Conservation (phyloP, 1,140 invertebrate species). For the Lutraria rhynchaena region DNA sequence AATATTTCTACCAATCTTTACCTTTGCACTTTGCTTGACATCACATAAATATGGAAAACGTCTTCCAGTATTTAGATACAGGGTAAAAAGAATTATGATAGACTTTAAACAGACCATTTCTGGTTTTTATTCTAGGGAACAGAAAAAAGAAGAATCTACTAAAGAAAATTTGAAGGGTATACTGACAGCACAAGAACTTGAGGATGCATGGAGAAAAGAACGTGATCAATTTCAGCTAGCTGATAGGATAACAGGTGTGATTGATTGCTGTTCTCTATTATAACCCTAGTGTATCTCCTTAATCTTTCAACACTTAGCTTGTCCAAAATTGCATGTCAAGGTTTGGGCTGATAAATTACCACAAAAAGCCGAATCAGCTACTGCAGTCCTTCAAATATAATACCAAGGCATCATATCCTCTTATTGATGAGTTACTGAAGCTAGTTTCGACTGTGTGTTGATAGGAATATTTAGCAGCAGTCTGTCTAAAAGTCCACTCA, state of each 20-base stretch:
- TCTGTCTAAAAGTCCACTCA: no score
- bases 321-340: no score
- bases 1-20: not conserved
- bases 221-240: constrained; percentile 60
- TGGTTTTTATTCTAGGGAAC: not conserved
- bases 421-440: no score
- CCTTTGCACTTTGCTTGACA: not conserved
- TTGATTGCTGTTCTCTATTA: no score
- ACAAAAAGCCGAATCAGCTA: no score
- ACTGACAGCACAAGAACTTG: constrained; percentile 61
- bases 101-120: not conserved
- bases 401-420: no score
- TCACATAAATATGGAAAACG: not conserved
- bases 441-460: no score
- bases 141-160: constrained; percentile 10
- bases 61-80: not conserved
- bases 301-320: no score
- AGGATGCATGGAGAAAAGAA: constrained; percentile 68
- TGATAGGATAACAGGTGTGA: constrained; percentile 84
- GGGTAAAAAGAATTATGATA: not conserved
- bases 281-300: no score
- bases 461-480: no score
- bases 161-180: constrained; percentile 19
- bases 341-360: no score
- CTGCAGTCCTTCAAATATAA: no score